These are phyloP conservation scores for Carabus problematicus DNA, from an alignment of 2,888 invertebrate species.

Conservation along the genomic window DNA sequence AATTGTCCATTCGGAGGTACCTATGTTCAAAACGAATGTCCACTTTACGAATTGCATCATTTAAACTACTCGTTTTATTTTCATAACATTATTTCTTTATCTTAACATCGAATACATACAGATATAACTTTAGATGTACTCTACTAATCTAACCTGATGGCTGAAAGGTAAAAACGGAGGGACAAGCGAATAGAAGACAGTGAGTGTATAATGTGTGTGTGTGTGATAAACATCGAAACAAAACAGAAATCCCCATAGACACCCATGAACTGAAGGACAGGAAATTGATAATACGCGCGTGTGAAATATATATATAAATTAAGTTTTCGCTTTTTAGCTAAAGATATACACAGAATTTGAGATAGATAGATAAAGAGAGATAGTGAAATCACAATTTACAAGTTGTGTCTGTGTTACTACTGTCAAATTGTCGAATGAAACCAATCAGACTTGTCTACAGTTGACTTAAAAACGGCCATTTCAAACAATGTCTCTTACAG, in stretches of 20 bases:
- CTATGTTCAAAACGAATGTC: no score
- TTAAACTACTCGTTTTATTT: conserved; percentile 41
- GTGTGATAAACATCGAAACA: conserved; percentile 25
- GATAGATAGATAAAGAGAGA: no score
- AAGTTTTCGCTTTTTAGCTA: conserved; percentile 24
- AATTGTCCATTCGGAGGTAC: no score
- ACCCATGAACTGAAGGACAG: conserved; percentile 23
- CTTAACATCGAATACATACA: conserved; percentile 58
- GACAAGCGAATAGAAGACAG: conserved; percentile 19
- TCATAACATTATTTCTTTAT: conserved; percentile 45
- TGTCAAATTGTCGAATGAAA: no score
- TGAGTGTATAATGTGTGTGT: conserved; percentile 24
- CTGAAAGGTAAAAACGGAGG: conserved; percentile 41
- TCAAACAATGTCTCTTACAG: no score
- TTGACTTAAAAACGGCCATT: no score
- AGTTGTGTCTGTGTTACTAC: no score
- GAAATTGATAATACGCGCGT: neutral
- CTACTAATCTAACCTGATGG: conserved; percentile 39
- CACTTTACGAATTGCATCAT: conserved; percentile 3
- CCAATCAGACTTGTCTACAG: no score
- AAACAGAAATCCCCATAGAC: conserved; percentile 28
- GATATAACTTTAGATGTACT: conserved; percentile 51
- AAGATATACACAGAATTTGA: no score
- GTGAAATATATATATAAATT: conserved; percentile 26
- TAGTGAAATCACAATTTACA: no score